Evolutionary conservation across 2,888 invertebrate genomes (phyloP), one percentile per base, ranked within the genome.

Genomic region (Xanthia togata): DNA sequence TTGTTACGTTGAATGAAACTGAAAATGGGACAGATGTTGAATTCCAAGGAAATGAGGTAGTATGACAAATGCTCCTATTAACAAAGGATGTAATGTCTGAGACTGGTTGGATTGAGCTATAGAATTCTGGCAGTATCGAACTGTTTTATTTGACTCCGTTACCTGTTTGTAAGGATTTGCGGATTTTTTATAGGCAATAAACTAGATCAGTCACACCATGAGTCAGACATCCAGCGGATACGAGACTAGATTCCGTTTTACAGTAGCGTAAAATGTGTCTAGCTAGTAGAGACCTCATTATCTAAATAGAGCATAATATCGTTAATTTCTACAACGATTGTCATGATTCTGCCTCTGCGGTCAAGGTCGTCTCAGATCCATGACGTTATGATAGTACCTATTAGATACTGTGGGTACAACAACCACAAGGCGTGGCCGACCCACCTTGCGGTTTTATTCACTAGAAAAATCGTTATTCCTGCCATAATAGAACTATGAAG

Each of bases 371-470:
- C 83, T 79, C 78, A 87, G 82, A 90, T 89, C 82, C 88, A 89
- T 92, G 91, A 90, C 89, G 88, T 86, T 90, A 90, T 89, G 83
- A 85, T 86, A 83, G 86, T 83, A 81, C 79, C 80, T 85, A 86
- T 83, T 83, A 83, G 76, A 76, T 83, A 85, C 57, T 79, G 73
- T 84, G 69, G 81, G 87, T 89, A 88, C 31, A 31, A 31, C 82
- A n/a, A n/a, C 82, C 63, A 84, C 79, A 77, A 89, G 94, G 94
- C 90, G 93, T 90, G 93, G 93, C 85, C 78, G 90, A 78, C 90
- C 90, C 89, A 91, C 93, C 92, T 93, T 90, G 91, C 88, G 89
- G 88, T 89, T 90, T 50, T 89, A 89, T 85, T 86, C 80, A 82
- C 74, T 82, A 83, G 76, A 82, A 88, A 89, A 91, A 91, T 89